phyloP scores from a whole-genome alignment of 2,113 vertebrate genomes.

The Mormyrus lacerda region DNA sequence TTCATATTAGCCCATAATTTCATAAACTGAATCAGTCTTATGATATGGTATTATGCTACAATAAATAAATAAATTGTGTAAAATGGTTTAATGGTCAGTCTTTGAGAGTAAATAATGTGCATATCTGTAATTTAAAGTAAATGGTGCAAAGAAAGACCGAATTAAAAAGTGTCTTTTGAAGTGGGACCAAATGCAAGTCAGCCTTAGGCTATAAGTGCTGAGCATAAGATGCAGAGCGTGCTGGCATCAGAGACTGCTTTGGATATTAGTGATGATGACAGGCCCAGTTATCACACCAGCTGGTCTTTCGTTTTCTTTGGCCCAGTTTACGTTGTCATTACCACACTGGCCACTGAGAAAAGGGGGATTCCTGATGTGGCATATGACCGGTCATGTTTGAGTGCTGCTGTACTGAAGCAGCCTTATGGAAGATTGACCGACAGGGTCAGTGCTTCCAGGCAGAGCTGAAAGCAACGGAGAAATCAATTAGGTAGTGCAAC shows the following conservation, averaged over 20 bases:
- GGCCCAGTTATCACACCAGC: not conserved
- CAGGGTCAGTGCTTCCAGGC: not conserved
- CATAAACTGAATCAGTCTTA: not conserved
- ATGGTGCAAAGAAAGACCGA: not conserved
- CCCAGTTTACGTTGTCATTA: not conserved
- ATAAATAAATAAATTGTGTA: not conserved
- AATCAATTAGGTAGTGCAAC: not conserved
- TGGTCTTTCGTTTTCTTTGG: not conserved
- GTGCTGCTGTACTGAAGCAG: not conserved
- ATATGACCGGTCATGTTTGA: not conserved
- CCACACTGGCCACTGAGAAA: not conserved
- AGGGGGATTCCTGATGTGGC: not conserved
- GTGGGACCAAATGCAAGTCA: not conserved
- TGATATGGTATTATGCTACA: not conserved
- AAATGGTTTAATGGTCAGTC: not conserved
- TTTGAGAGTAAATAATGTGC: not conserved
- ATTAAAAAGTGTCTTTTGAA: not conserved
- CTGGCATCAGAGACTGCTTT: not conserved
- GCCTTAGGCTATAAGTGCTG: not conserved
- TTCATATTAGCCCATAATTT: not conserved
- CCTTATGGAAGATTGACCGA: not conserved
- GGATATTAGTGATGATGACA: not conserved
- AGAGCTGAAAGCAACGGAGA: not conserved
- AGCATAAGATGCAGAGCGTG: not conserved
- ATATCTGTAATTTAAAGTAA: not conserved